phyloP scores from a whole-genome alignment of 2,113 vertebrate genomes.

The Menura novaehollandiae region DNA sequence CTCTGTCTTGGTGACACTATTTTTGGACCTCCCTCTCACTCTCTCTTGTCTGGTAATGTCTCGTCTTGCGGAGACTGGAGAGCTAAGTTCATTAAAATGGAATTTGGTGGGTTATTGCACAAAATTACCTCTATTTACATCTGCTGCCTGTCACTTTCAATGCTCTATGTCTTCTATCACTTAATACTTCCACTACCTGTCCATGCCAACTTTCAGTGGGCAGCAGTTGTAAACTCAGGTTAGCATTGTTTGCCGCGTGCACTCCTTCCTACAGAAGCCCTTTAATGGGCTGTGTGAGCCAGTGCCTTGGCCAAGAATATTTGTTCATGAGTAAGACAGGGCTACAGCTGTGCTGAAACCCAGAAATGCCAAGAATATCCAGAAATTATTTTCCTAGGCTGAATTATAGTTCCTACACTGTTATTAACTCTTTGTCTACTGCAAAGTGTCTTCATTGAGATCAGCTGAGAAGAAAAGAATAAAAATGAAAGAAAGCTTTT shows the following conservation, averaged over 20 bases:
- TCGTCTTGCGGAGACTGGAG: not conserved
- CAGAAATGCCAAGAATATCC: not conserved
- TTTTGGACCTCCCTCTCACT: conserved; percentile 24
- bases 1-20: not conserved
- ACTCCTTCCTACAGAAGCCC: not conserved
- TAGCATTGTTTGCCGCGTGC: not conserved
- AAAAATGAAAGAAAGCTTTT: not conserved
- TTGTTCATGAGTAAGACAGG: not conserved
- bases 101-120: conserved; percentile 46
- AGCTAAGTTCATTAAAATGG: conserved; percentile 59
- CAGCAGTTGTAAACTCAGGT: conserved; percentile 29
- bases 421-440: conserved; percentile 1
- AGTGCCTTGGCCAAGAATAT: not conserved
- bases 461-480: not conserved
- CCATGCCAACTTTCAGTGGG: conserved; percentile 54
- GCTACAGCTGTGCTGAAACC: not conserved
- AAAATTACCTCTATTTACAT: conserved; percentile 60
- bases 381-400: not conserved
- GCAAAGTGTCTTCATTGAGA: not conserved
- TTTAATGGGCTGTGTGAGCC: not conserved
- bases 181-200: conserved; percentile 46
- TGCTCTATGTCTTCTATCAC: conserved; percentile 58
- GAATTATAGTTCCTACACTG: not conserved
- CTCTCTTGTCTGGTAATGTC: conserved; percentile 17
- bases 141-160: conserved; percentile 61